Percentiles rank a stretch among this genome's conserved stretches.
Conservation (phyloP, 2,113 vertebrate genomes). For the Lucifuga dentata region DNA sequence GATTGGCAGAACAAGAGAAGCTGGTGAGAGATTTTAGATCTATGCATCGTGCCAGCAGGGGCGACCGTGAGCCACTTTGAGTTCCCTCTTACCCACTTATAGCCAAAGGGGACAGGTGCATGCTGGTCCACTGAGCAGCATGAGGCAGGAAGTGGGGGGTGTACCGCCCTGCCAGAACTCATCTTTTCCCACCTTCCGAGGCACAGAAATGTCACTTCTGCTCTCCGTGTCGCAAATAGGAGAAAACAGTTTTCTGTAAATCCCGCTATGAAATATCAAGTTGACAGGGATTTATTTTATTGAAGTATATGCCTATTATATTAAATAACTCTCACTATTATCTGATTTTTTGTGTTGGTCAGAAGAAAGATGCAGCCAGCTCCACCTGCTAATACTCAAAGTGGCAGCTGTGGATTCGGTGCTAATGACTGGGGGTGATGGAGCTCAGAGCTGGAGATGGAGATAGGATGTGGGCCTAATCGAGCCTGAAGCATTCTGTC, state of each 20-base stretch:
- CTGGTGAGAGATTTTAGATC: neutral
- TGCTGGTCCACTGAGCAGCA: conserved; percentile 44
- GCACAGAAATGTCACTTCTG: conserved; percentile 50
- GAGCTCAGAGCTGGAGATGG: conserved; percentile 54
- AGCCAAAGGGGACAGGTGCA: conserved; percentile 66
- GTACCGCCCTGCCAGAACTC: conserved; percentile 33
- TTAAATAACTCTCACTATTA: too few relatives aligned
- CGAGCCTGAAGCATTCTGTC: conserved; percentile 66
- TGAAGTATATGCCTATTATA: too few relatives aligned
- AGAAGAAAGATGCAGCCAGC: neutral
- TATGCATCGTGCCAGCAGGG: conserved; percentile 22
- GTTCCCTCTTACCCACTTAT: conserved; percentile 13
- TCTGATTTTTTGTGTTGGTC: too few relatives aligned
- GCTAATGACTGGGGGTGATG: conserved; percentile 64
- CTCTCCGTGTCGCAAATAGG: neutral
- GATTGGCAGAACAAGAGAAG: neutral
- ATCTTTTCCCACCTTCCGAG: conserved; percentile 44
- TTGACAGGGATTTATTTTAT: too few relatives aligned
- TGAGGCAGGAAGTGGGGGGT: conserved; percentile 17
- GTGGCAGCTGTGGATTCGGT: conserved; percentile 66
- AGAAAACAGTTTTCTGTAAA: conserved; percentile 12
- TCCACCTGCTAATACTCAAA: conserved; percentile 60
- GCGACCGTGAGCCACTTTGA: neutral
- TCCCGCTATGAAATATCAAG: neutral
- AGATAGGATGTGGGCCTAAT: conserved; percentile 67